Conservation (phyloP, 2,797 vertebrate species). For the Smutsia temminckii region DNA sequence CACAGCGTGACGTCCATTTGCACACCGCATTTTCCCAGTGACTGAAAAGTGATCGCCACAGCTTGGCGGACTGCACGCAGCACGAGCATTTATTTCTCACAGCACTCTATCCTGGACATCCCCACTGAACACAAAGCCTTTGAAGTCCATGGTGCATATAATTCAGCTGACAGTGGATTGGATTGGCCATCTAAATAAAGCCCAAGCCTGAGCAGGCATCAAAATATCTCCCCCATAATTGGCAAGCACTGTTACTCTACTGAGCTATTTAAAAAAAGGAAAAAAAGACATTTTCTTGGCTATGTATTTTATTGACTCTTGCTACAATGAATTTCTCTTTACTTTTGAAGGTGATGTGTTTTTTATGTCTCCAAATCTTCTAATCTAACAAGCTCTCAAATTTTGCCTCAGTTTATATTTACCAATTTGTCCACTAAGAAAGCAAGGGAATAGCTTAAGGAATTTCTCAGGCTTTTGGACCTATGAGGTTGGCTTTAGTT, state of each 20-base stretch:
- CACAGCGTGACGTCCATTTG: slow-evolving; percentile 66
- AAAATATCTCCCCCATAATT: slow-evolving; percentile 59
- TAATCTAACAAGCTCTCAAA: neutral
- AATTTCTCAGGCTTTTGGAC: slow-evolving; percentile 54
- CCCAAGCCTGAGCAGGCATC: slow-evolving; percentile 51
- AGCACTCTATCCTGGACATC: slow-evolving; percentile 52
- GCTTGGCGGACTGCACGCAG: slow-evolving; percentile 38
- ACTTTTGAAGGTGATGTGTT: slow-evolving; percentile 29
- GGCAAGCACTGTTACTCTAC: slow-evolving; percentile 51
- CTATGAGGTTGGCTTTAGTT: neutral
- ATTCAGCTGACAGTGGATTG: slow-evolving; percentile 59
- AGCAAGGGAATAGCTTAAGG: slow-evolving; percentile 28
- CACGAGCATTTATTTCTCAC: slow-evolving; percentile 56
- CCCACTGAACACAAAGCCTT: slow-evolving; percentile 64
- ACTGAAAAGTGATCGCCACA: slow-evolving; percentile 63
- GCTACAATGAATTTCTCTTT: slow-evolving; percentile 43
- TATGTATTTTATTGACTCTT: slow-evolving; percentile 43
- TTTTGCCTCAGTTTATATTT: slow-evolving; percentile 36
- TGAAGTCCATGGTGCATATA: slow-evolving; percentile 65
- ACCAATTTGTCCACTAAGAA: neutral
- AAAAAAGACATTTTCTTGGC: slow-evolving; percentile 33
- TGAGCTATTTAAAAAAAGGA: slow-evolving; percentile 14
- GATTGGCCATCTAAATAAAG: slow-evolving; percentile 70
- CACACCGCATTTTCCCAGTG: slow-evolving; percentile 62
- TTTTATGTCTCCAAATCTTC: slow-evolving; percentile 2